Conservation (phyloP, 2,888 invertebrate genomes). For the Sturmia bella region DNA sequence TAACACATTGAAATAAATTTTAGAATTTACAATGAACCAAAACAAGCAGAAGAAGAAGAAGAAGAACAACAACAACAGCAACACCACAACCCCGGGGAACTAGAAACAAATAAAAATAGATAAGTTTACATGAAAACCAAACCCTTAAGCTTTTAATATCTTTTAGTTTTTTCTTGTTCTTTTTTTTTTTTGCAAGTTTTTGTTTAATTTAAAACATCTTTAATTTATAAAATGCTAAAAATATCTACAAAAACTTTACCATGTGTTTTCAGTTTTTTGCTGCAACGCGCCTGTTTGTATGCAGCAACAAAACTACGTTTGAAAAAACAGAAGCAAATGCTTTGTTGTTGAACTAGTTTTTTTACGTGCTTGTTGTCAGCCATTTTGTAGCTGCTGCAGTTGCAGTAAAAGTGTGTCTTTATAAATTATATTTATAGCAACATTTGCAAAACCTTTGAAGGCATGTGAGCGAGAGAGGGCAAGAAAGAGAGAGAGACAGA, state of each 20-base stretch:
- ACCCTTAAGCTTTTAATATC: background rate
- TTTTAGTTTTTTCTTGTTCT: background rate
- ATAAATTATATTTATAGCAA: background rate
- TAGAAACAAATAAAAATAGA: constrained; percentile 8
- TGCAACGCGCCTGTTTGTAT: constrained; percentile 33
- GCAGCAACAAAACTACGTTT: constrained; percentile 16
- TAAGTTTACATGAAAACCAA: constrained; percentile 8
- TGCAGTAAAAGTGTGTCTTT: constrained; percentile 14
- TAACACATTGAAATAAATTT: constrained; percentile 19
- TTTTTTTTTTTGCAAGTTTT: background rate
- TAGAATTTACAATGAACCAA: constrained; percentile 19
- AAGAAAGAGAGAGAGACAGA: too few relatives aligned
- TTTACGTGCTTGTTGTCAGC: constrained; percentile 7
- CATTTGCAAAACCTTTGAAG: background rate
- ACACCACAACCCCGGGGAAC: constrained; percentile 10
- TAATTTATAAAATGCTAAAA: constrained; percentile 2
- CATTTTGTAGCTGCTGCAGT: background rate
- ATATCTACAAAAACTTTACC: background rate
- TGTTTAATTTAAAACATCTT: constrained; percentile 14
- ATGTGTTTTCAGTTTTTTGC: background rate
- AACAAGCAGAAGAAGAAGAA: background rate
- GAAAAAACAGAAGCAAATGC: background rate
- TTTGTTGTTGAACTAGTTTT: constrained; percentile 23
- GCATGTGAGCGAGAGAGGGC: too few relatives aligned
- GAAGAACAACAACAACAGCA: background rate